Percentiles rank a stretch among this genome's conserved stretches.
These are phyloP conservation scores for Reinhardtius hippoglossoides DNA, from an alignment of 2,113 vertebrate genomes.

Conservation along the genomic window DNA sequence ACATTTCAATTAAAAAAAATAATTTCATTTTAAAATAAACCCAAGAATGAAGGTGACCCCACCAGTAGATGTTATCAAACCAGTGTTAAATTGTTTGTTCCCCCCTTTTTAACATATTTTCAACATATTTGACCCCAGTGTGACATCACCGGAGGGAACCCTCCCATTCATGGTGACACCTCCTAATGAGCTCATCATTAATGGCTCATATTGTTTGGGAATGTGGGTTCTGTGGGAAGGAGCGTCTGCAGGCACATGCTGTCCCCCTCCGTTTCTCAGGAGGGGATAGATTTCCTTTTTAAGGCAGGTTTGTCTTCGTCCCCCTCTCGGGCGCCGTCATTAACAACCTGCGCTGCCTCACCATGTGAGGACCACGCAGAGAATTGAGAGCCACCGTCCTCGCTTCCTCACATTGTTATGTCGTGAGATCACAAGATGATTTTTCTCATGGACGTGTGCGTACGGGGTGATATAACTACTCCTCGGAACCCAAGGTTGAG, in stretches of 20 bases:
- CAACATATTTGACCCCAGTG: no score
- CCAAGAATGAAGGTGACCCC: neutral
- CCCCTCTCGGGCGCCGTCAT: constrained; percentile 4
- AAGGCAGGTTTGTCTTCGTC: constrained; percentile 77
- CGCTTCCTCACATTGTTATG: constrained; percentile 52
- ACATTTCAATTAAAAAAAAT: no score
- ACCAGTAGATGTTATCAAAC: no score
- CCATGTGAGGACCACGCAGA: constrained; percentile 56
- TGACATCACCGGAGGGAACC: neutral
- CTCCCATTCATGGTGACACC: neutral
- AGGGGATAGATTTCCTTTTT: constrained; percentile 88
- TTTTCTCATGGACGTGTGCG: neutral
- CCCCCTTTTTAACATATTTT: no score
- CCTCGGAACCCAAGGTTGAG: no score
- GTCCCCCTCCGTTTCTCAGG: constrained; percentile 15
- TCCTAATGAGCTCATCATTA: constrained; percentile 33
- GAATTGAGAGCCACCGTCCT: neutral
- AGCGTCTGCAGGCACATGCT: neutral
- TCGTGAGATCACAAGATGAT: constrained; percentile 45
- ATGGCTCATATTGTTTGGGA: constrained; percentile 46
- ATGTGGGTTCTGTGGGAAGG: neutral
- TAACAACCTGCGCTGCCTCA: constrained; percentile 33
- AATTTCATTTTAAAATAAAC: neutral
- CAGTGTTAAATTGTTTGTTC: no score
- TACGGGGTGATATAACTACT: neutral